Evolutionary conservation across 2,888 invertebrate species (phyloP), one percentile per base, ranked within the genome.

Genomic region (Cataglyphis albicans): DNA sequence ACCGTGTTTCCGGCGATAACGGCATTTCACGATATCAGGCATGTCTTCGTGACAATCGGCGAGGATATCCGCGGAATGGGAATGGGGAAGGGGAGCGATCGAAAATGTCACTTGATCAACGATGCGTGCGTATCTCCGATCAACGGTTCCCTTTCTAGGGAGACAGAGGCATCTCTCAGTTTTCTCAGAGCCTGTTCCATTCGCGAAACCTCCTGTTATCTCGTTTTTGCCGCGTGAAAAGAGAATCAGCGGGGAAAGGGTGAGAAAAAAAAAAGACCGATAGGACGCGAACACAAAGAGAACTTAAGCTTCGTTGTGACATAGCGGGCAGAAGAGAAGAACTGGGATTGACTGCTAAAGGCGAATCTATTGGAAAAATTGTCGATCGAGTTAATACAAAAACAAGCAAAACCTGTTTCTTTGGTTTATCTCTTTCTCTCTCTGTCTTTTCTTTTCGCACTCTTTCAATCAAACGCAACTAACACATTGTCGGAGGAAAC

Each of bases 371-470:
- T 21, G 32, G 21, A 41, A 55, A 75, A 82, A 65, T 41, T 35
- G 32, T 48, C 32, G 52, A 52, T 67, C 59, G 12, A 76, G 21
- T 65, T 76, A 44, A 64, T n/a, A 32, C 4, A 81, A 76, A 61
- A 75, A 76, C 65, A 6, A 57, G 25, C 15, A 5, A 55, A 57
- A 10, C 29, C 25, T 44, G 55, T 38, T 48, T 32, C 10, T 32
- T 21, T 35, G 32, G 44, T 44, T 57, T 57, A 12, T 41, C 52
- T 38, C 21, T 38, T 41, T 44, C 44, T 44, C 15, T 65, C 18
- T 57, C 29, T 44, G 18, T 57, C 44, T 64, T 41, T 9, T 41
- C 41, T 41, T 25, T 38, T 41, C 59, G 3, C 38, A 32, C 12
- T 25, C 55, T 61, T 55, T 52, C 61, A 10, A 78, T 15, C n/a